phyloP scores from a whole-genome alignment of 2,113 vertebrate genomes.

The Gnathonemus longibarbis region DNA sequence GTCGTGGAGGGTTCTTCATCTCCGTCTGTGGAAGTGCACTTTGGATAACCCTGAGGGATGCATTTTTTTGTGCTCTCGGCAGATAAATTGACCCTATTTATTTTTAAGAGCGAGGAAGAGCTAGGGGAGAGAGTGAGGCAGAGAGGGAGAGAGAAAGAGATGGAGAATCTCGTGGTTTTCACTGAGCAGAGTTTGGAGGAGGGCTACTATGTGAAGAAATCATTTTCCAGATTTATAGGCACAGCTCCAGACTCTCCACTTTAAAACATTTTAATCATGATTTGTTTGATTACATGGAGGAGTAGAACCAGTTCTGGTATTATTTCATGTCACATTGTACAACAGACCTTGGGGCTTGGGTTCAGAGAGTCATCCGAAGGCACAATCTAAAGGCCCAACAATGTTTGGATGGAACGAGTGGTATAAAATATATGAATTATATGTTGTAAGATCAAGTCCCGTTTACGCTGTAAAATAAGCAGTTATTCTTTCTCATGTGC shows the following conservation, averaged over 20 bases:
- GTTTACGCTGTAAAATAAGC: neutral
- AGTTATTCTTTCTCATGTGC: neutral
- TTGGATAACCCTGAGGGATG: slow-evolving; percentile 23
- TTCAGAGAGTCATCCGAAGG: slow-evolving; percentile 3
- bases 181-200: slow-evolving; percentile 8
- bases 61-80: slow-evolving; percentile 14
- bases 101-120: slow-evolving; percentile 6
- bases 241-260: slow-evolving; percentile 16
- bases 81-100: slow-evolving; percentile 22
- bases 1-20: neutral
- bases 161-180: neutral
- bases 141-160: neutral
- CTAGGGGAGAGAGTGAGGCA: neutral
- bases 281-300: slow-evolving; percentile 19
- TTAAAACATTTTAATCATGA: slow-evolving; percentile 24
- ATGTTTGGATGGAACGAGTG: neutral
- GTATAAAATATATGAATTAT: neutral
- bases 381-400: neutral
- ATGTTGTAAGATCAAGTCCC: neutral
- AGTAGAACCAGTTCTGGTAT: slow-evolving; percentile 4
- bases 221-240: slow-evolving; percentile 22
- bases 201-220: neutral
- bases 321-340: neutral
- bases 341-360: neutral
- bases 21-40: slow-evolving; percentile 14